A percentile compares a stretch with the other conserved stretches of the same genome.
phyloP scores from a whole-genome alignment of 2,797 vertebrate species.

The Epinephelus malabaricus region DNA sequence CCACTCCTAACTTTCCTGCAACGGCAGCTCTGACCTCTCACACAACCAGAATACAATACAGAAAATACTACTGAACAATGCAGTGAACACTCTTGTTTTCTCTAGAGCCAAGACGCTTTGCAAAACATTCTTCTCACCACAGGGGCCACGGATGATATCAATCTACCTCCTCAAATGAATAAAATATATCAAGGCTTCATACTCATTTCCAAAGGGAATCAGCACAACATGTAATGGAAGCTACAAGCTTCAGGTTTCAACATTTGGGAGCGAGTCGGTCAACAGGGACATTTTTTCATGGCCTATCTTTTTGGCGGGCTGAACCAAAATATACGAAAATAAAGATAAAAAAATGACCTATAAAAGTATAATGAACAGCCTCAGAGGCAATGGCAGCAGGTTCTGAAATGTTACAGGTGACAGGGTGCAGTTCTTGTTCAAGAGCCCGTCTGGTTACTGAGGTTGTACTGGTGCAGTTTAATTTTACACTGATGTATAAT shows the following conservation, averaged over 20 bases:
- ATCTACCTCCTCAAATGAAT: constrained; percentile 20
- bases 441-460: neutral
- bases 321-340: neutral
- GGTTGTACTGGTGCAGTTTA: neutral
- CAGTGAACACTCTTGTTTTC: constrained; percentile 3
- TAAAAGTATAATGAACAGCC: constrained; percentile 1
- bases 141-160: constrained; percentile 5
- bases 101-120: neutral
- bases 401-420: neutral
- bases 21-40: constrained; percentile 38
- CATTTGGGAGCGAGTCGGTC: constrained; percentile 3
- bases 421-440: neutral
- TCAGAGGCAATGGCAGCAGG: neutral
- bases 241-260: constrained; percentile 14
- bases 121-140: constrained; percentile 8
- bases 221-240: constrained; percentile 11
- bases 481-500: neutral
- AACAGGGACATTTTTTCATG: constrained; percentile 1
- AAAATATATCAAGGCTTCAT: neutral
- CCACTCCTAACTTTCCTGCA: constrained; percentile 37
- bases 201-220: neutral
- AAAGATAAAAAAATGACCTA: neutral
- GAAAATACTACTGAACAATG: constrained; percentile 24
- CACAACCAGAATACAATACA: constrained; percentile 31
- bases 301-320: neutral